Evolutionary conservation across 1,140 invertebrate species (phyloP), one percentile per base, ranked within the genome.

Genomic region (Vanessa tameamea): DNA sequence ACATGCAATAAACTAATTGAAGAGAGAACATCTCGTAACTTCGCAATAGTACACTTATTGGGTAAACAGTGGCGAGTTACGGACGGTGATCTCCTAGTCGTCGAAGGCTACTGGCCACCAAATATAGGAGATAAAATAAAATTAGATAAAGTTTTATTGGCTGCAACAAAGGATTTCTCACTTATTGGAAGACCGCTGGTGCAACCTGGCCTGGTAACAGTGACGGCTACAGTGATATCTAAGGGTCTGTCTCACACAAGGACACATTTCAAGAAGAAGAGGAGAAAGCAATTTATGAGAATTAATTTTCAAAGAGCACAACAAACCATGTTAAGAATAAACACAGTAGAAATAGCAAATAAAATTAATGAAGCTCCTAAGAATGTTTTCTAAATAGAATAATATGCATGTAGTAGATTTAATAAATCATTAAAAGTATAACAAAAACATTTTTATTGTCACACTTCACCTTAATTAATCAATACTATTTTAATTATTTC

Each of bases 51-150:
- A 6, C 95, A 98, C 80, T 72, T 98, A 12, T 93, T 94, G 76
- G 97, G 97, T 4, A 97, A 96, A 89, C 98, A 99, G 85, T 97
- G 96, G 84, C 97, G 98, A 93, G 93, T 99, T 0, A 99, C 97
- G 4, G 93, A 95, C 53, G 97, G 96, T 61, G 98, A 99, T 92
- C 91, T 99, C 2, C 94, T 99, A 53, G 92, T 98, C 2, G 92
- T 99, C 7, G 95, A 97, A 87, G 96, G 96, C 2, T 95, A 96
- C 78, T 98, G 97, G 96, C 95, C 96, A 16, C 97, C 97, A 12
- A 95, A 95, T 63, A 94, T 96, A 77, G 97, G 97, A 0, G 97
- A 99, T 86, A 92, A 95, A 89, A 95, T 99, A 59, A 95, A 94
- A 76, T 89, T 99, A 50, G 97, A 99, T 81, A 99, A 99, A 94